A percentile compares a stretch with the other conserved stretches of the same genome.
Evolutionary conservation across 2,797 vertebrate species (phyloP).

Genomic region (Poeciliopsis infans): DNA sequence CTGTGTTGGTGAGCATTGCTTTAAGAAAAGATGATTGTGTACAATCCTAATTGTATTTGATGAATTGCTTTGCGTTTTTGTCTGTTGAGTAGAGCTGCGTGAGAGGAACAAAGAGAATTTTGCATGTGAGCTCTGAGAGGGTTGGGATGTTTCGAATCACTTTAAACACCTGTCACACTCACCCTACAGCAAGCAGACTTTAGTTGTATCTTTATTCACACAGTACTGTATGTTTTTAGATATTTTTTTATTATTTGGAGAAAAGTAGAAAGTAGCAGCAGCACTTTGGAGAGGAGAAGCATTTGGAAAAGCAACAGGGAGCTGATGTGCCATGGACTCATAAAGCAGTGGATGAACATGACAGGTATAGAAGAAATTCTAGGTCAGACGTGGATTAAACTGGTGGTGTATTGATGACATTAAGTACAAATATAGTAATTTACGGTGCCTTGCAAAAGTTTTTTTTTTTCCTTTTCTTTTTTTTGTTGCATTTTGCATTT

Average conservation of each 20-base stretch:
- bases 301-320: conserved; percentile 47
- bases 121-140: conserved; percentile 59
- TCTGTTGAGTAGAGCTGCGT: conserved; percentile 67
- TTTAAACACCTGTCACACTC: conserved; percentile 86
- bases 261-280: conserved; percentile 76
- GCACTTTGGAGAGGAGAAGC: conserved; percentile 87
- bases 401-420: neutral
- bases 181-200: conserved; percentile 77
- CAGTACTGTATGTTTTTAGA: conserved; percentile 94
- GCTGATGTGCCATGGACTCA: conserved; percentile 75
- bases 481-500: neutral
- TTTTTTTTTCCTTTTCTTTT: neutral
- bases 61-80: conserved; percentile 81
- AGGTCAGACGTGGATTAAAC: conserved; percentile 1
- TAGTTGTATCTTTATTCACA: conserved; percentile 87
- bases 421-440: neutral
- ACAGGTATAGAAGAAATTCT: conserved; percentile 74
- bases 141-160: conserved; percentile 72
- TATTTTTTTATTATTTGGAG: conserved; percentile 23
- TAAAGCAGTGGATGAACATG: conserved; percentile 88
- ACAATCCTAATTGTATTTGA: conserved; percentile 79
- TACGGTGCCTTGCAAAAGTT: neutral
- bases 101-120: conserved; percentile 62
- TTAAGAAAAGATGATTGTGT: conserved; percentile 44
- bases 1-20: conserved; percentile 63